These are phyloP conservation scores for Dilophus febrilis DNA, from an alignment of 2,888 invertebrate genomes.

Conservation along the genomic window DNA sequence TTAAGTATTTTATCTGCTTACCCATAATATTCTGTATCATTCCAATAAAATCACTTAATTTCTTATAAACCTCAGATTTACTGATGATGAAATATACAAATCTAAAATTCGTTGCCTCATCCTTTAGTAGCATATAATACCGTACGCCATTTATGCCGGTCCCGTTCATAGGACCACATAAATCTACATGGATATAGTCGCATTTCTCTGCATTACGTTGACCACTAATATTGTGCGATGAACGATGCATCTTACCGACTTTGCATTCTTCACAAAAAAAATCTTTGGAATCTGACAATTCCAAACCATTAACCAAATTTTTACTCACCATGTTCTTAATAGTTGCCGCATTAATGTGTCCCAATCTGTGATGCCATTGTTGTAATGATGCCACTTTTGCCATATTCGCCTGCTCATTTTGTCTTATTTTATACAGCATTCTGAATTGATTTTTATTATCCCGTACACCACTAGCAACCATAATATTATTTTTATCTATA, in stretches of 20 bases:
- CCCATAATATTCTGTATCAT: neutral
- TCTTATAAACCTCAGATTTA: neutral
- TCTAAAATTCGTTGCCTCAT: slow-evolving; percentile 4
- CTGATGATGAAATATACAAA: neutral
- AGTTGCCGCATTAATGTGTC: too few species aligned
- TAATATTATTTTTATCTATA: too few species aligned
- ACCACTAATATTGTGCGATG: slow-evolving; percentile 1
- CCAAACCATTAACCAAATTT: slow-evolving; percentile 3
- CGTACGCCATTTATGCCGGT: slow-evolving; percentile 2
- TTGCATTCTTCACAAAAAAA: slow-evolving; percentile 9
- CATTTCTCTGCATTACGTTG: neutral
- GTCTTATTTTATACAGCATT: neutral
- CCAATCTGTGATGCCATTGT: too few species aligned
- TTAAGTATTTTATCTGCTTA: neutral
- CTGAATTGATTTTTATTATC: too few species aligned
- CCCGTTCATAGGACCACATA: slow-evolving; percentile 4
- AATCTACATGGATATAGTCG: neutral
- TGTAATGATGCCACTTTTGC: too few species aligned
- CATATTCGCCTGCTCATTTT: neutral
- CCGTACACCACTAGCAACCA: neutral
- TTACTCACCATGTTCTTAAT: too few species aligned
- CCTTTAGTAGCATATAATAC: slow-evolving; percentile 6
- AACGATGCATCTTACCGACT: slow-evolving; percentile 6
- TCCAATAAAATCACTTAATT: neutral
- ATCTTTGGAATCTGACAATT: slow-evolving; percentile 3